Evolutionary conservation across 2,888 invertebrate genomes (phyloP).

Genomic region (Stenodema calcarata): DNA sequence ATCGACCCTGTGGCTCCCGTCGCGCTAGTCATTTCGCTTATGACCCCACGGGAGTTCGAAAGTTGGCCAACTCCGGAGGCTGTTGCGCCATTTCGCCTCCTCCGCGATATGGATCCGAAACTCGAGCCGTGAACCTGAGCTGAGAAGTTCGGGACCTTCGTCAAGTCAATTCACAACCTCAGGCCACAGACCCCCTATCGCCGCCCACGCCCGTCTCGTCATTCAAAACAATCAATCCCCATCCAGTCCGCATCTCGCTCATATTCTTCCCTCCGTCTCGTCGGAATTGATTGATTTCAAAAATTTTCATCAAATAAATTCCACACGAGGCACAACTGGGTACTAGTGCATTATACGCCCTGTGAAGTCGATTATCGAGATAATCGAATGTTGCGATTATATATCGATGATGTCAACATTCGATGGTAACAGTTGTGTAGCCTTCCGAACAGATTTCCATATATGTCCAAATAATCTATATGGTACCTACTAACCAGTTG

Average conservation of each 20-base stretch:
- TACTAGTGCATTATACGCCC: too few species aligned
- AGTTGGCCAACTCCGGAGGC: background rate
- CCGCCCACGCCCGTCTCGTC: background rate
- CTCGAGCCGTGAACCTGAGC: conserved; percentile 21
- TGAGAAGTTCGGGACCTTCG: conserved; percentile 29
- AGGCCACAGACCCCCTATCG: background rate
- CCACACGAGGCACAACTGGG: too few species aligned
- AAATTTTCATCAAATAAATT: too few species aligned
- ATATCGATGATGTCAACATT: too few species aligned
- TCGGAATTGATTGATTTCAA: too few species aligned
- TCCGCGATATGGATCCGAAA: conserved; percentile 3
- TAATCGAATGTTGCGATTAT: too few species aligned
- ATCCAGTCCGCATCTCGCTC: background rate
- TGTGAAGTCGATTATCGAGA: too few species aligned
- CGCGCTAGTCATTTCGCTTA: background rate
- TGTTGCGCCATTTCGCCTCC: background rate
- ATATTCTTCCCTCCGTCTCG: background rate
- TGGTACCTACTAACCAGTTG: too few species aligned
- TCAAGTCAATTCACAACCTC: background rate
- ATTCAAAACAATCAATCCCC: background rate
- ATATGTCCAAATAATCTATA: too few species aligned
- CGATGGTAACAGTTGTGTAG: too few species aligned
- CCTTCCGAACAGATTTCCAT: too few species aligned
- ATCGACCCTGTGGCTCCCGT: background rate
- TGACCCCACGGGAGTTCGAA: background rate